These are phyloP conservation scores for Brotula barbata DNA, from an alignment of 2,797 vertebrate species.

Conservation along the genomic window DNA sequence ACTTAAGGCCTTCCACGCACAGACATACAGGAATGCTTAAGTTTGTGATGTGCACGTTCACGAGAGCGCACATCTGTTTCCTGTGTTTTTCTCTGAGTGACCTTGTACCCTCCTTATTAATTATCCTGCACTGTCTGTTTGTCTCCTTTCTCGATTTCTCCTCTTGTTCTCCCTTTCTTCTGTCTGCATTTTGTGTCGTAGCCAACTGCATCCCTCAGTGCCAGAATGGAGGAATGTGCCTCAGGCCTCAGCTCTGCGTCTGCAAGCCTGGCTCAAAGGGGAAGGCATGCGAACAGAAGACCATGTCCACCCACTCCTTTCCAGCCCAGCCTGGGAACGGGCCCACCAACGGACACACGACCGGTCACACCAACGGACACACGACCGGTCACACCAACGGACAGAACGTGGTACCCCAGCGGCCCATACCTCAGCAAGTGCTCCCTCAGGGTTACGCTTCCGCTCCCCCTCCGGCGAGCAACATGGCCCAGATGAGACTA, in stretches of 20 bases:
- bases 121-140: constrained; percentile 21
- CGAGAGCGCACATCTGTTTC: constrained; percentile 5
- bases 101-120: constrained; percentile 24
- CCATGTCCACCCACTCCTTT: constrained; percentile 71
- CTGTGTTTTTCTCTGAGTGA: constrained; percentile 24
- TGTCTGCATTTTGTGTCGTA: constrained; percentile 67
- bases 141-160: constrained; percentile 22
- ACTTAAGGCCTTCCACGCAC: no score
- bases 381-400: constrained; percentile 66
- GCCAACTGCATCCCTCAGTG: constrained; percentile 93
- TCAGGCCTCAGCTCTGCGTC: constrained; percentile 92
- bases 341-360: constrained; percentile 44
- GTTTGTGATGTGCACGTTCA: no score
- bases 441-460: constrained; percentile 70
- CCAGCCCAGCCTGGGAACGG: constrained; percentile 68
- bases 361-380: constrained; percentile 41
- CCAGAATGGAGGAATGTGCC: constrained; percentile 97
- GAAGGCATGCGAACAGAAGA: constrained; percentile 85
- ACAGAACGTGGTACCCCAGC: constrained; percentile 76
- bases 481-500: constrained; percentile 88
- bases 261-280: constrained; percentile 94
- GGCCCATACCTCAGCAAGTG: constrained; percentile 87
- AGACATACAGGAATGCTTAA: no score
- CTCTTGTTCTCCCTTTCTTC: constrained; percentile 32
- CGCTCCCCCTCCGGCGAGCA: constrained; percentile 67